These are phyloP conservation scores for Cancer borealis DNA, from an alignment of 2,888 invertebrate genomes.

Conservation along the genomic window DNA sequence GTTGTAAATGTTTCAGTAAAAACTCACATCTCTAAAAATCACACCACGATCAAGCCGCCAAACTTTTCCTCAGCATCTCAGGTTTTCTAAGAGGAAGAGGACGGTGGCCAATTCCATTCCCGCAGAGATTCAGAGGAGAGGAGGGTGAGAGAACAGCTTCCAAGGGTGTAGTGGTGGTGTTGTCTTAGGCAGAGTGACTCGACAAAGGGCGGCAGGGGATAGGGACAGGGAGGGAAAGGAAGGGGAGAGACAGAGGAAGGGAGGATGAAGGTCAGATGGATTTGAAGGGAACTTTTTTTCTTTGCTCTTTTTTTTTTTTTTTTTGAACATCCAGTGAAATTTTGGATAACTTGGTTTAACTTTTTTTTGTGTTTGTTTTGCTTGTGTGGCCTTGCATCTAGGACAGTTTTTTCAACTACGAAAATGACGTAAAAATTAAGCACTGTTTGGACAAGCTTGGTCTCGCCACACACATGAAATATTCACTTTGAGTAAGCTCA, in stretches of 20 bases:
- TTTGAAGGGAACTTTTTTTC: background rate
- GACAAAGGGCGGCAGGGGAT: background rate
- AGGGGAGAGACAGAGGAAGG: background rate
- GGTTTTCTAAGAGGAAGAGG: background rate
- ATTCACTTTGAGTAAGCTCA: background rate
- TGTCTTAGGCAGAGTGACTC: background rate
- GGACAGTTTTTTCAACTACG: background rate
- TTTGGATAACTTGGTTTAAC: background rate
- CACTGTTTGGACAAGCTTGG: slow-evolving; percentile 13
- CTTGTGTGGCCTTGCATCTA: background rate
- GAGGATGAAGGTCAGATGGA: background rate
- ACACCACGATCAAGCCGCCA: background rate
- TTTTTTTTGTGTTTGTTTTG: background rate
- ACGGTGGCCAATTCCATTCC: background rate
- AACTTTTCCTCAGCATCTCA: background rate
- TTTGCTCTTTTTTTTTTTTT: background rate
- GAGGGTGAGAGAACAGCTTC: background rate
- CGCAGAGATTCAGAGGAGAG: background rate
- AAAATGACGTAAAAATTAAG: background rate
- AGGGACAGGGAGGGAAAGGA: background rate
- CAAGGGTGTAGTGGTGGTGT: background rate
- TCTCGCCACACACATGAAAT: background rate
- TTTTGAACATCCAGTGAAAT: background rate
- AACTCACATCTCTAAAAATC: slow-evolving; percentile 7
- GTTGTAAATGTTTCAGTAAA: background rate